Percentiles rank a stretch among this genome's conserved stretches.
Conservation (phyloP, 2,888 invertebrate species). For the Tiliacea citrago region DNA sequence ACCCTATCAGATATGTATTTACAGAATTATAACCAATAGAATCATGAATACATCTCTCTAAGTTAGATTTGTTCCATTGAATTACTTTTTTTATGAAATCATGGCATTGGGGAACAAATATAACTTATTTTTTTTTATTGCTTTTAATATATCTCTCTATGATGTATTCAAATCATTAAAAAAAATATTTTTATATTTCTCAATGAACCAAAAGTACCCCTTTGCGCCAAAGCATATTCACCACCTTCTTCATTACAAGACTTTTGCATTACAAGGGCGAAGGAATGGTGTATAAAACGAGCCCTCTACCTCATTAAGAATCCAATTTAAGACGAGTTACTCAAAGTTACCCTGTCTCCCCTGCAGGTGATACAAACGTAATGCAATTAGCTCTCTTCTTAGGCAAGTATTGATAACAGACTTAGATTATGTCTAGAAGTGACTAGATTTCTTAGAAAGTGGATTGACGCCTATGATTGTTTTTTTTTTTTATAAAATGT, state of each 20-base stretch:
- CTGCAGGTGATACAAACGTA: conserved; percentile 88
- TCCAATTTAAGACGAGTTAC: conserved; percentile 85
- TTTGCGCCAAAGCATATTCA: conserved; percentile 9
- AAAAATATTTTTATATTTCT: too few species aligned
- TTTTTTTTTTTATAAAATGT: not conserved
- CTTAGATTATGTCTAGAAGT: conserved; percentile 56
- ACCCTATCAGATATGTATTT: too few species aligned
- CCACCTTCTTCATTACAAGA: conserved; percentile 58
- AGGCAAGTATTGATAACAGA: conserved; percentile 66
- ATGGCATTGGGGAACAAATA: too few species aligned
- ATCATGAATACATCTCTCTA: too few species aligned
- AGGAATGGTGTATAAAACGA: conserved; percentile 83
- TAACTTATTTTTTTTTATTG: too few species aligned
- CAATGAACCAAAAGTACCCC: not conserved
- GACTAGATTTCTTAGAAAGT: conserved; percentile 3
- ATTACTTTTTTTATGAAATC: too few species aligned
- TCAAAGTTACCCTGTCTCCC: conserved; percentile 77
- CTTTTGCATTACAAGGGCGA: conserved; percentile 70
- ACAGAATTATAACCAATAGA: too few species aligned
- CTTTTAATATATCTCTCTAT: too few species aligned
- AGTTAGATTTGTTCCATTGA: too few species aligned
- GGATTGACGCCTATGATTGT: not conserved
- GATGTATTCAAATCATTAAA: too few species aligned
- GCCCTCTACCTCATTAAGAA: conserved; percentile 86
- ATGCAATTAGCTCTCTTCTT: conserved; percentile 84